Evolutionary conservation across 2,113 vertebrate genomes (phyloP).

Genomic region (Colossoma macropomum): DNA sequence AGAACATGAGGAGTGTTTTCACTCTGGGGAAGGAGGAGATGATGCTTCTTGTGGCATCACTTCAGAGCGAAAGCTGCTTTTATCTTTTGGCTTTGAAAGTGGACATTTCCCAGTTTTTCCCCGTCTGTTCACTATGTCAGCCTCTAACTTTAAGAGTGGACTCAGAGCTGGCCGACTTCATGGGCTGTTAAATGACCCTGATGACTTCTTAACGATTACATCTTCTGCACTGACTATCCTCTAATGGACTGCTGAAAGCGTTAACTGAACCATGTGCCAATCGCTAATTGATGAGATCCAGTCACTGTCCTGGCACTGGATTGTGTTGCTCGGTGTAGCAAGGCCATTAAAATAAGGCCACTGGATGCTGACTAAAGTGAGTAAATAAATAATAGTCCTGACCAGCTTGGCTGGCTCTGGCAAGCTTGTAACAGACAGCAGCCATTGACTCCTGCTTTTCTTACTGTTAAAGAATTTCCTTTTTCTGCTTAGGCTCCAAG

Average conservation of each 20-base stretch:
- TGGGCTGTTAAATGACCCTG: slow-evolving; percentile 28
- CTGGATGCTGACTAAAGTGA: background rate
- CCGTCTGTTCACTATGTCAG: background rate
- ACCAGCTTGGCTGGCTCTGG: background rate
- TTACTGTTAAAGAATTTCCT: slow-evolving; percentile 36
- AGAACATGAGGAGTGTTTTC: background rate
- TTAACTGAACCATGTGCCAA: slow-evolving; percentile 29
- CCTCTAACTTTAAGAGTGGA: background rate
- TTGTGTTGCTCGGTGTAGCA: slow-evolving; percentile 17
- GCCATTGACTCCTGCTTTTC: slow-evolving; percentile 23
- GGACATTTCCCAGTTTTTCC: background rate
- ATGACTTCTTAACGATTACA: slow-evolving; percentile 27
- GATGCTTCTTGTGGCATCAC: background rate
- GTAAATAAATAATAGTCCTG: background rate
- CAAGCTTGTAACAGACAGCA: slow-evolving; percentile 8
- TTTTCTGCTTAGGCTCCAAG: slow-evolving; percentile 13
- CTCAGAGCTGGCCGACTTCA: background rate
- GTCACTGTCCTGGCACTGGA: background rate
- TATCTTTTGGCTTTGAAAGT: background rate
- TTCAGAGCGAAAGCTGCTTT: background rate
- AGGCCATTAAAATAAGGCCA: background rate
- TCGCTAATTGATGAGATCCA: slow-evolving; percentile 28
- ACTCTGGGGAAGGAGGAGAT: background rate
- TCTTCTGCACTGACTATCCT: slow-evolving; percentile 23
- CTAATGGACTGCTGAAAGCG: slow-evolving; percentile 45